Percentiles rank a stretch among this genome's conserved stretches.
These are phyloP conservation scores for Archips xylosteana DNA, from an alignment of 2,888 invertebrate genomes.

Conservation along the genomic window DNA sequence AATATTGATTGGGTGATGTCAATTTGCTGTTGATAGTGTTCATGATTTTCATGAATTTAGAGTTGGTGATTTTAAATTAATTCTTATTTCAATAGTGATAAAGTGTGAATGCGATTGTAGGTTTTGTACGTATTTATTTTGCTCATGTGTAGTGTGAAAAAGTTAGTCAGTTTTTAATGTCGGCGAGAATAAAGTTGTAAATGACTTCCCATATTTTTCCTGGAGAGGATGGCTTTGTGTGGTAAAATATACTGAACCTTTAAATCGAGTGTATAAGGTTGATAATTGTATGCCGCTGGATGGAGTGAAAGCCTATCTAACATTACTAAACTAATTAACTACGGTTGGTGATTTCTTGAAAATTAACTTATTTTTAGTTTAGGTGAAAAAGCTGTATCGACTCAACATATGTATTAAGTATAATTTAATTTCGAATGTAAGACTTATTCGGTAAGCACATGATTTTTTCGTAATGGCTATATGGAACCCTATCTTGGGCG, in stretches of 20 bases:
- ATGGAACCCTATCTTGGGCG: too few relatives aligned
- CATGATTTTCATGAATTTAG: neutral
- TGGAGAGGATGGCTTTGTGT: neutral
- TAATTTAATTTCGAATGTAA: slow-evolving; percentile 17
- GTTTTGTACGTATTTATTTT: neutral
- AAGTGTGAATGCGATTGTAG: neutral
- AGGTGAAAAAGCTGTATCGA: neutral
- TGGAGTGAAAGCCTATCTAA: neutral
- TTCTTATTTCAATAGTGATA: neutral
- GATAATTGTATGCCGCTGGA: neutral
- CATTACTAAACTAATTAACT: slow-evolving; percentile 1
- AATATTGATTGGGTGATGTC: slow-evolving; percentile 17
- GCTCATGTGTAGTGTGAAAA: neutral
- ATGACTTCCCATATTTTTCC: neutral
- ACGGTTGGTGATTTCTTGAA: slow-evolving; percentile 3
- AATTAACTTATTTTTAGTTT: neutral
- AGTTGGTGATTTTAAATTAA: neutral
- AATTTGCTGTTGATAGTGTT: slow-evolving; percentile 17
- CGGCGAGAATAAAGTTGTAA: neutral
- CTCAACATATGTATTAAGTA: neutral
- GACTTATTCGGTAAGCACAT: slow-evolving; percentile 13
- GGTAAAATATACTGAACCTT: neutral
- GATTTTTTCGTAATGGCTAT: too few relatives aligned
- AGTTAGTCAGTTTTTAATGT: neutral
- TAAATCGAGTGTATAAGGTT: too few relatives aligned